These are phyloP conservation scores for Heliconius erato DNA, from an alignment of 2,888 invertebrate genomes.

Conservation along the genomic window DNA sequence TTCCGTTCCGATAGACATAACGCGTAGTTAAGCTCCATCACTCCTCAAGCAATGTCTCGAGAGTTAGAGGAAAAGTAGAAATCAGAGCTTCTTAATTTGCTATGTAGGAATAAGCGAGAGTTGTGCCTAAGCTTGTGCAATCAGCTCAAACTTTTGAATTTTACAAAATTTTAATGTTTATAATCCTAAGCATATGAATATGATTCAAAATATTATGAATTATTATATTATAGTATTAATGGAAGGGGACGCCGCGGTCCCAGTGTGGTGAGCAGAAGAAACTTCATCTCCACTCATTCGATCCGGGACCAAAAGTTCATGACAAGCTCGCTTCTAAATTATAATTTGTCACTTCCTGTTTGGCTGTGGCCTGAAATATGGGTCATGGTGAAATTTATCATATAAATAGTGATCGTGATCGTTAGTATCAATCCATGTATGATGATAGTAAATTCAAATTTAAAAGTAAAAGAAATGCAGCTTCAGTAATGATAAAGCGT, in stretches of 20 bases:
- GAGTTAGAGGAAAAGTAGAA: too few species aligned
- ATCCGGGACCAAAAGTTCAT: slow-evolving; percentile 19
- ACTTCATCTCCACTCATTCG: slow-evolving; percentile 24
- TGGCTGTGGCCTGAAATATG: slow-evolving; percentile 7
- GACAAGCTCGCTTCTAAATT: slow-evolving; percentile 24
- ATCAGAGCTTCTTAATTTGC: too few species aligned
- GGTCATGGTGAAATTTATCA: slow-evolving; percentile 2
- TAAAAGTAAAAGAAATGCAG: background rate
- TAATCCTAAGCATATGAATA: too few species aligned
- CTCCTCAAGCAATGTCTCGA: too few species aligned
- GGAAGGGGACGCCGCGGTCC: background rate
- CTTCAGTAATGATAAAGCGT: too few species aligned
- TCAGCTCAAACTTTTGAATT: too few species aligned
- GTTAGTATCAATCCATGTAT: background rate
- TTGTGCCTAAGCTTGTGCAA: too few species aligned
- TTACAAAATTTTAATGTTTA: too few species aligned
- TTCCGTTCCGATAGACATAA: too few species aligned
- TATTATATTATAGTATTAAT: slow-evolving; percentile 6
- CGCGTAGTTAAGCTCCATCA: too few species aligned
- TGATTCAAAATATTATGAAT: too few species aligned
- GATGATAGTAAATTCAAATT: background rate
- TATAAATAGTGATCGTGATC: background rate
- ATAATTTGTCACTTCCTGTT: slow-evolving; percentile 29
- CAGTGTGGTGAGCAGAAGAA: slow-evolving; percentile 1
- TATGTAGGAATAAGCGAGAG: too few species aligned